These are phyloP conservation scores for Willowsia nigromaculata DNA, from an alignment of 2,888 invertebrate species.

Conservation along the genomic window DNA sequence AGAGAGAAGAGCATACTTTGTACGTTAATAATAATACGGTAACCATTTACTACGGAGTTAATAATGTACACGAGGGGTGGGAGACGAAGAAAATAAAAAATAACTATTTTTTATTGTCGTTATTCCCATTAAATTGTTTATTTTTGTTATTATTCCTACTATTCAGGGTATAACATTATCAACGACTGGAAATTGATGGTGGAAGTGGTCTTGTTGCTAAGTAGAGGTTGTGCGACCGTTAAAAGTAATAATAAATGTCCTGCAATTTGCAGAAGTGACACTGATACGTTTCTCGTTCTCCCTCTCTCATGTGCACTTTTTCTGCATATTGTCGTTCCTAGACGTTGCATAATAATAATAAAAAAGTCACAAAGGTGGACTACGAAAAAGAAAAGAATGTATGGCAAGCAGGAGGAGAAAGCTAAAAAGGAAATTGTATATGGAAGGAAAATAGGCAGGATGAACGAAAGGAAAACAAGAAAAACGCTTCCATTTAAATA, in stretches of 20 bases:
- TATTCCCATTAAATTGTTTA: conserved; percentile 23
- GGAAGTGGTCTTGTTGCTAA: not conserved
- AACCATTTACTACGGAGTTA: not conserved
- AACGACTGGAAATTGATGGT: not conserved
- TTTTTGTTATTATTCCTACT: not conserved
- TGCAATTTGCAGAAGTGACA: conserved; percentile 32
- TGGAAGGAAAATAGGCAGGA: conserved; percentile 5
- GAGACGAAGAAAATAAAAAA: too few species aligned
- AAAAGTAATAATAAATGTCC: conserved; percentile 8
- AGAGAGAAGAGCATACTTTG: not conserved
- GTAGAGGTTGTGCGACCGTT: not conserved
- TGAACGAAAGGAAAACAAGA: conserved; percentile 1
- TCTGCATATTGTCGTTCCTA: not conserved
- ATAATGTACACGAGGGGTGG: not conserved
- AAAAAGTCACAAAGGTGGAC: not conserved
- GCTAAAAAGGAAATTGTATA: conserved; percentile 13
- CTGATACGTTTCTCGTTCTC: not conserved
- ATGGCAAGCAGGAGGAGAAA: not conserved
- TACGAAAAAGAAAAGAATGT: not conserved
- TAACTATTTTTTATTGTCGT: not conserved
- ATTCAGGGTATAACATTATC: not conserved
- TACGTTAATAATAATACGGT: not conserved
- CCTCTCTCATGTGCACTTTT: not conserved
- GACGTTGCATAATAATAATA: conserved; percentile 6
- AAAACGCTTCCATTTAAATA: conserved; percentile 14